Percentiles rank a stretch among this genome's conserved stretches.
Conservation (phyloP, 1,140 invertebrate species). For the Capitella teleta region DNA sequence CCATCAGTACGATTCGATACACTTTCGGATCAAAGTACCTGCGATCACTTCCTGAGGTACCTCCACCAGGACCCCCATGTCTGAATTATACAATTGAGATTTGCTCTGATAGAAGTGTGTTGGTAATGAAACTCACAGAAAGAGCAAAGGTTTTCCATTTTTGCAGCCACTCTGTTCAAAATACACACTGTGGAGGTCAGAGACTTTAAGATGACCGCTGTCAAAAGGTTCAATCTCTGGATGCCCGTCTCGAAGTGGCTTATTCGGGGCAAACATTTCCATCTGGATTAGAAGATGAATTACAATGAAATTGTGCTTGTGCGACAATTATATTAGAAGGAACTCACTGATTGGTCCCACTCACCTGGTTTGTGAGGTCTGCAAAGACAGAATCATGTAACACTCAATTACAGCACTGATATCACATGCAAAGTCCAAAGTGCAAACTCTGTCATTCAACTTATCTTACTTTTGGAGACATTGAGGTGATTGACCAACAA, state of each 20-base stretch:
- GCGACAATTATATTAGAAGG: too few species aligned
- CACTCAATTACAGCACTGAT: too few species aligned
- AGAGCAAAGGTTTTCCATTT: slow-evolving; percentile 35
- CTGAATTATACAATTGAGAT: slow-evolving; percentile 16
- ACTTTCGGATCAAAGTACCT: slow-evolving; percentile 36
- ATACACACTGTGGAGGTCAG: slow-evolving; percentile 33
- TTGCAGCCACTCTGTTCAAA: slow-evolving; percentile 36
- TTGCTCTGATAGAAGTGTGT: not conserved
- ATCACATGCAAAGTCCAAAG: too few species aligned
- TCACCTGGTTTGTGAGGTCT: too few species aligned
- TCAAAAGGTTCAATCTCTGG: slow-evolving; percentile 33
- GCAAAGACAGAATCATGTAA: too few species aligned
- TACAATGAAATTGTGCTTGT: too few species aligned
- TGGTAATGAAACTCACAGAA: slow-evolving; percentile 30
- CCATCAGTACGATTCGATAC: slow-evolving; percentile 36
- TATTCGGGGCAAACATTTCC: too few species aligned
- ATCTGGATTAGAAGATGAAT: too few species aligned
- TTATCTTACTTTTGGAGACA: too few species aligned
- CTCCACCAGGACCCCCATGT: slow-evolving; percentile 39
- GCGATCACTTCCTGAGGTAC: slow-evolving; percentile 24
- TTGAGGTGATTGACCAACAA: too few species aligned
- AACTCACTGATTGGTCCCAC: too few species aligned
- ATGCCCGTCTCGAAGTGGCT: slow-evolving; percentile 15
- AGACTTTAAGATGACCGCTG: slow-evolving; percentile 26
- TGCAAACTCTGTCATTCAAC: too few species aligned